phyloP scores from a whole-genome alignment of 2,797 vertebrate species.

The Esox lucius region DNA sequence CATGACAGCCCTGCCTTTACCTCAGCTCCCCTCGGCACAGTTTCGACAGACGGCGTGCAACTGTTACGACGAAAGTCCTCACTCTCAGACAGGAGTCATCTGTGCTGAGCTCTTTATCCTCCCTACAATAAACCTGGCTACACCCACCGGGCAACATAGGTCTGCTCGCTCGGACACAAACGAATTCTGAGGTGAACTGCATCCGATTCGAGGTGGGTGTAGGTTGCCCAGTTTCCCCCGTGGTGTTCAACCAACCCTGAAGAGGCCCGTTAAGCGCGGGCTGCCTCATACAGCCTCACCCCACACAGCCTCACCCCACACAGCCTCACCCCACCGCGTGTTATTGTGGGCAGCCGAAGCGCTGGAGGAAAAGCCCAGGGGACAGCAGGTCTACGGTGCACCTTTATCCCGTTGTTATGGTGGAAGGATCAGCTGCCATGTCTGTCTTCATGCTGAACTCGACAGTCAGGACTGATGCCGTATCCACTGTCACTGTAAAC shows the following conservation, averaged over 20 bases:
- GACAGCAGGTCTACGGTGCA: background rate
- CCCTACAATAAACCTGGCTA: background rate
- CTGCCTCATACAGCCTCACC: background rate
- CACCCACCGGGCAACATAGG: background rate
- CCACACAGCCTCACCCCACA: background rate
- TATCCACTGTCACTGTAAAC: constrained; percentile 1
- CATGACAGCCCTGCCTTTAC: background rate
- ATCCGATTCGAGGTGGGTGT: background rate
- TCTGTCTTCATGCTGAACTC: background rate
- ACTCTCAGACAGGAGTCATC: background rate
- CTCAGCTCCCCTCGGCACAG: background rate
- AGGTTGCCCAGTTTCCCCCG: background rate
- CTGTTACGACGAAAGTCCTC: background rate
- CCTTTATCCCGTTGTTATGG: background rate
- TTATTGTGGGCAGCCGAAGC: background rate
- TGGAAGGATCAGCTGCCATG: background rate
- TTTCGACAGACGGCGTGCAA: background rate
- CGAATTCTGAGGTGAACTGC: background rate
- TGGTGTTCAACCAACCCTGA: background rate
- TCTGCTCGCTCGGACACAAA: background rate
- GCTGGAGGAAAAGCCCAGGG: background rate
- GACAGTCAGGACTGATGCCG: background rate
- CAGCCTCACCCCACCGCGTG: background rate
- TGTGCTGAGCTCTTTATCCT: background rate
- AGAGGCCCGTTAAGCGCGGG: background rate